Base-by-base conservation (phyloP, 92 coral and sea anemone species). In the Actinostola sp. region DNA sequence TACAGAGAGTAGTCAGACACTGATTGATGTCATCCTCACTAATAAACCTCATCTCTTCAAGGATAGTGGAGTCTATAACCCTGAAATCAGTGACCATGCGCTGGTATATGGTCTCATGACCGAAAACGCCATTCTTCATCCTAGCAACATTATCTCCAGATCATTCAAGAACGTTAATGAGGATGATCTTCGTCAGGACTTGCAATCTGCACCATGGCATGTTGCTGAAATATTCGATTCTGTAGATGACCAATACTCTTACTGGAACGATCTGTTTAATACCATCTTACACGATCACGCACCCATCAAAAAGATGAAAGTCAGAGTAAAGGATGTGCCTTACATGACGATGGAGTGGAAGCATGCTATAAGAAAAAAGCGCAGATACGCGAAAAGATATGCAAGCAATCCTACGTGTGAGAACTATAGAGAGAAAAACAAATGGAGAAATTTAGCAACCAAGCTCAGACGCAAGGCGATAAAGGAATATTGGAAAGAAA, bases 291-390 rank as follows among this genome's bases (percentile, higher is more conserved):
- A 74, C 29, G 76, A 73, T 24, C 87, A 67, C 35, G 64, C 38
- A 25, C 81, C 81, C 32, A 35, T 57, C 21, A 81, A 66, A 66
- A 54, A 57, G 27, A 81, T 73, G 71, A 73, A 48, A 17, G 86
- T 82, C 29, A 73, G 86, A 66, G 62, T 21, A 10, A 50, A 52
- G 10, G 72, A 82, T 52, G 87, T 82, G 17, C 77, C 87, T 42
- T 60, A 82, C 33, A 82, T 75, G 87, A 82, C 80, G 29, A 52
- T 23, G 10, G 55, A 67, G 16, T 82, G 87, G 87, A 82, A 73
- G 44, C 46, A 52, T 48, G 85, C 85, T 10, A 80, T 80, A 14
- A 70, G 56, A 32, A 50, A 19, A 15, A 79, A 80, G 59, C 32
- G 67, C 34, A 35, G 70, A 39, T 66, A 44, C 51, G 29, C 81